Evolutionary conservation across 2,113 vertebrate genomes (phyloP).

Genomic region (Eleginops maclovinus): DNA sequence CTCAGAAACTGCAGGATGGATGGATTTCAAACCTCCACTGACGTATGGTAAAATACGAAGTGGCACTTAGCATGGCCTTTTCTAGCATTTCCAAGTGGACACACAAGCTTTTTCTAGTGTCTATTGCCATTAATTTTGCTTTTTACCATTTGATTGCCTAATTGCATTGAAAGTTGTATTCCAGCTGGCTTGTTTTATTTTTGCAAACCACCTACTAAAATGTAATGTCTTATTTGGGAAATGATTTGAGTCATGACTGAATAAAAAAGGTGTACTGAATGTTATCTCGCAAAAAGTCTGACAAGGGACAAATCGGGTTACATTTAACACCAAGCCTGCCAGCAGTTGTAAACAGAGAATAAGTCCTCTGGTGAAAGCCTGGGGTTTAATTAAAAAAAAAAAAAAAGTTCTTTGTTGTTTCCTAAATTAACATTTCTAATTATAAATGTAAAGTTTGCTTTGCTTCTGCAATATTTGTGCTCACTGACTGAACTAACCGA

Average conservation of each 20-base stretch:
- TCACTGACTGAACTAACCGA: not conserved
- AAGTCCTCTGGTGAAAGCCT: not conserved
- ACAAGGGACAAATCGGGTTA: not conserved
- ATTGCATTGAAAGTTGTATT: not conserved
- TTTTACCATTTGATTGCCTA: not conserved
- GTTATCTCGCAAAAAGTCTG: not conserved
- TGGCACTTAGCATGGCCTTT: not conserved
- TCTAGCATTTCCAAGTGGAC: not conserved
- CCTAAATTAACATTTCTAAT: not conserved
- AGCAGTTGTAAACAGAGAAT: not conserved
- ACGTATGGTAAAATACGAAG: too few species aligned
- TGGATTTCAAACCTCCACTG: not conserved
- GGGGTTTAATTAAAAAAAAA: not conserved
- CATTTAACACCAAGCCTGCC: not conserved
- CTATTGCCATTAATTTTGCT: not conserved
- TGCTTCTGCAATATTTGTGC: not conserved
- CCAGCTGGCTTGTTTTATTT: not conserved
- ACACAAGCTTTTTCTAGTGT: too few species aligned
- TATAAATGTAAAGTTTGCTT: not conserved
- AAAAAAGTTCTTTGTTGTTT: not conserved
- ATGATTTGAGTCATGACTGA: not conserved
- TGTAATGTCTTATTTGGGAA: not conserved
- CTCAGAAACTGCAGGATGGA: not conserved
- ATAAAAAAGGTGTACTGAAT: not conserved
- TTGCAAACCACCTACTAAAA: not conserved